Evolutionary conservation across 2,888 invertebrate genomes (phyloP), one percentile per base, ranked within the genome.

Genomic region (Muschampia staudingeri): DNA sequence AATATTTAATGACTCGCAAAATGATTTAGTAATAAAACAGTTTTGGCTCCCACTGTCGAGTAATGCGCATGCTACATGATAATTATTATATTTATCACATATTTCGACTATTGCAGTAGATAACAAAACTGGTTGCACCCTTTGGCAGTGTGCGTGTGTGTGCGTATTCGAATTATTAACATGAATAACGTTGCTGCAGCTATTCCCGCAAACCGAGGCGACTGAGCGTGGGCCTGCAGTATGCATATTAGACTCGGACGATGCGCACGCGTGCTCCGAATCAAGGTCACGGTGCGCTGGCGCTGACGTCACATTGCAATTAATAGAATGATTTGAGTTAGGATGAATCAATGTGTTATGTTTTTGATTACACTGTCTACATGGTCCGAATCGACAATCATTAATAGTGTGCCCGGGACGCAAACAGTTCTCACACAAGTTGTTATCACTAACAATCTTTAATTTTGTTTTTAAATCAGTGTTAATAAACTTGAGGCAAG

Each of bases 41-140:
- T 83, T 80, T 42, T 88, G 81, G 81, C 87, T 87, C 11, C 89
- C 88, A 34, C 72, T 86, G 44, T 89, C 89, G 0, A 88, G 73
- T 7, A 88, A 69, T 2, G 83, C 84, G n/a, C 83, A 80, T 3
- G 52, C 83, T 44, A 48, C 52, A 34, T 85, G 83, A 83, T 78
- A 83, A 1, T 76, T 81, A 67, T 82, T 69, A 42, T 76, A 48
- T 11, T 8, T 30, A 78, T 82, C 81, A 19, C 19, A 2, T 56
- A 56, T n/a, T 2, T 56, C 19, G 7, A 56, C 56, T 2, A 56
- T 19, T 9, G 56, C 56, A 19, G 56, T 56, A 4, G 56, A 56
- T 19, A 56, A 56, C 56, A 56, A 56, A 56, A 56, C 56, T 4
- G 56, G 56, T 56, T 56, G 56, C 56, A 56, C 56, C 7, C 56